Conservation (phyloP, 2,113 vertebrate species). For the Pseudopodoces humilis region DNA sequence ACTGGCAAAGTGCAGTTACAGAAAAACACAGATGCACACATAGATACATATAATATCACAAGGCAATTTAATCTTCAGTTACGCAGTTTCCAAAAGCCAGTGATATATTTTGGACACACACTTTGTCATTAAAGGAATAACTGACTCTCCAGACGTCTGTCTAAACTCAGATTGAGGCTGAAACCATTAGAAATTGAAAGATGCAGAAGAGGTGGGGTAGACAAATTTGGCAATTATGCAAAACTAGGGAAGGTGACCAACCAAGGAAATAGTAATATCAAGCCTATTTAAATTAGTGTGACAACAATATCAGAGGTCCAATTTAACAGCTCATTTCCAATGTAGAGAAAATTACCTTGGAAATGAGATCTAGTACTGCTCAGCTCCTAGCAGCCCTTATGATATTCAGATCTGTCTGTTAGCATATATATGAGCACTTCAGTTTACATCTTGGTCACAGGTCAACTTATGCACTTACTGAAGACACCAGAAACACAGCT, state of each 20-base stretch:
- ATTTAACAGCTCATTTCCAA: slow-evolving; percentile 27
- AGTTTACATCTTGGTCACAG: neutral
- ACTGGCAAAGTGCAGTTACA: neutral
- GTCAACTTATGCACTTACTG: neutral
- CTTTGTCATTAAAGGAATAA: neutral
- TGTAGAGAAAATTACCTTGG: neutral
- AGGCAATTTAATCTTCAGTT: neutral
- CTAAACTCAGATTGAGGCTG: neutral
- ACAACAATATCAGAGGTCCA: neutral
- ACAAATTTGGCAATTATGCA: slow-evolving; percentile 19
- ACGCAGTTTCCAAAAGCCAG: neutral
- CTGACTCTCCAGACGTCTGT: neutral
- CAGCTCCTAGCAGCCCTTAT: neutral
- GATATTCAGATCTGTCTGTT: neutral
- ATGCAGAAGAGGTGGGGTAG: neutral
- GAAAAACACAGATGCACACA: neutral
- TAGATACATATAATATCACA: neutral
- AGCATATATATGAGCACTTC: neutral
- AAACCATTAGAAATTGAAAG: neutral
- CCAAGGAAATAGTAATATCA: slow-evolving; percentile 1
- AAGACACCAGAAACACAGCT: neutral
- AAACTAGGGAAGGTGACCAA: neutral
- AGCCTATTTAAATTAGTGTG: neutral
- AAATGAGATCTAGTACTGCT: neutral
- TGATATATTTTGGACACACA: neutral